Conservation (phyloP, 37 sponge, comb jelly and placozoan genomes). For the Haliclona indistincta region DNA sequence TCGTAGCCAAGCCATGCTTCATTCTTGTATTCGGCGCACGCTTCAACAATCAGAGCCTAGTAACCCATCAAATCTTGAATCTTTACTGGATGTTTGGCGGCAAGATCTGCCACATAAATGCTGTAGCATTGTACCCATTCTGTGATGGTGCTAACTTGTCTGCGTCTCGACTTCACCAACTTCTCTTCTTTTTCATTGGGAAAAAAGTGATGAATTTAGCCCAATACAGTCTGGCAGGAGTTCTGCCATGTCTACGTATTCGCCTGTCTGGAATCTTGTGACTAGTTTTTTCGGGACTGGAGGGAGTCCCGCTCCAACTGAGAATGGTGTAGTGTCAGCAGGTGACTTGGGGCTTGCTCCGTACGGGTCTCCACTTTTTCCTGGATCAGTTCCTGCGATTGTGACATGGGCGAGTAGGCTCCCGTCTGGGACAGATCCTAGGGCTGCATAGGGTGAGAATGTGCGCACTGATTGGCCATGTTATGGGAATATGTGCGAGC, state of each 20-base stretch:
- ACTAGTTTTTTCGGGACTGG: conserved; percentile 11
- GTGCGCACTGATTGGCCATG: no score
- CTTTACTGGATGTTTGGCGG: conserved; percentile 1
- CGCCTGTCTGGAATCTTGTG: not conserved
- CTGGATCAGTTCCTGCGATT: not conserved
- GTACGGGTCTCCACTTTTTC: not conserved
- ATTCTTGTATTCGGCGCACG: not conserved
- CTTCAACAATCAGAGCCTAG: not conserved
- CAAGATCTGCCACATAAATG: conserved; percentile 4
- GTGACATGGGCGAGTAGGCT: not conserved
- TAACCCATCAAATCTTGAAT: no score
- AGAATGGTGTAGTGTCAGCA: not conserved
- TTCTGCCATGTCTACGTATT: no score
- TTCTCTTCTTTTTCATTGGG: no score
- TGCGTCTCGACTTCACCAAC: not conserved
- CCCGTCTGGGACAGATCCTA: not conserved
- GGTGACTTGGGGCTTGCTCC: not conserved
- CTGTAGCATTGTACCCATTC: conserved; percentile 3
- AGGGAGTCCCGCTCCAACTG: not conserved
- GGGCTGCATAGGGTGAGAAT: not conserved
- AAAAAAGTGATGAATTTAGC: no score
- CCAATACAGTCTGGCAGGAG: no score
- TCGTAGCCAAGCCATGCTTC: conserved; percentile 14
- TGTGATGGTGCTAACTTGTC: not conserved
- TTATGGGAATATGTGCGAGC: no score